Evolutionary conservation across 2,113 vertebrate genomes (phyloP).

Genomic region (Penelope pileata): DNA sequence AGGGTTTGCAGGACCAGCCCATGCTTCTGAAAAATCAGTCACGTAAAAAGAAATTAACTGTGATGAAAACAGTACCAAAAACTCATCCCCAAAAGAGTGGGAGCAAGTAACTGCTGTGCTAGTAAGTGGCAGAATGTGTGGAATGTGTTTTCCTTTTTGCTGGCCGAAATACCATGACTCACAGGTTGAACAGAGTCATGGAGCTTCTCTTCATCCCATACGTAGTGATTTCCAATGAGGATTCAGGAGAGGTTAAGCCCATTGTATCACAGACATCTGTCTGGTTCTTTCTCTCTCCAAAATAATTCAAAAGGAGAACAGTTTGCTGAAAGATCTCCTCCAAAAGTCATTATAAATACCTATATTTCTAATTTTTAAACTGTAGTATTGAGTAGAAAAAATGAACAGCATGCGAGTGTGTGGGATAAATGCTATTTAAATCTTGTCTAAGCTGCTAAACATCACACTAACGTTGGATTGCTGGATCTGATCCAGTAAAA

Average conservation of each 20-base stretch:
- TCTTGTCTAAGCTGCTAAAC: slow-evolving; percentile 58
- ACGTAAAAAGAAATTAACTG: not conserved
- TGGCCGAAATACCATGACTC: not conserved
- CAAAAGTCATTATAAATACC: not conserved
- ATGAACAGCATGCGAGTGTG: slow-evolving; percentile 67
- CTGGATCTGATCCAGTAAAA: slow-evolving; percentile 71
- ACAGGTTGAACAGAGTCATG: not conserved
- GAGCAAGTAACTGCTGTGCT: not conserved
- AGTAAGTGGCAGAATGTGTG: not conserved
- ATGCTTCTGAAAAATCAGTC: not conserved
- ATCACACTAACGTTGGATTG: slow-evolving; percentile 49
- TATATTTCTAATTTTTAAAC: not conserved
- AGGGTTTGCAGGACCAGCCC: not conserved
- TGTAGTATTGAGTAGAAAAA: slow-evolving; percentile 42
- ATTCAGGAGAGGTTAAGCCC: not conserved
- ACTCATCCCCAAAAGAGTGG: not conserved
- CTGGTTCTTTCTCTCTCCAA: not conserved
- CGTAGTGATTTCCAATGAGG: not conserved
- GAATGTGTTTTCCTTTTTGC: not conserved
- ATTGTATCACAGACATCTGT: not conserved
- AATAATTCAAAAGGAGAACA: no score
- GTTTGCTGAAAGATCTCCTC: not conserved
- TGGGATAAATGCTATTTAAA: slow-evolving; percentile 73
- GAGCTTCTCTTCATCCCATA: not conserved
- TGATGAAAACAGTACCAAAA: not conserved